These are phyloP conservation scores for Camponotus pennsylvanicus DNA, from an alignment of 1,140 invertebrate species.

Conservation along the genomic window DNA sequence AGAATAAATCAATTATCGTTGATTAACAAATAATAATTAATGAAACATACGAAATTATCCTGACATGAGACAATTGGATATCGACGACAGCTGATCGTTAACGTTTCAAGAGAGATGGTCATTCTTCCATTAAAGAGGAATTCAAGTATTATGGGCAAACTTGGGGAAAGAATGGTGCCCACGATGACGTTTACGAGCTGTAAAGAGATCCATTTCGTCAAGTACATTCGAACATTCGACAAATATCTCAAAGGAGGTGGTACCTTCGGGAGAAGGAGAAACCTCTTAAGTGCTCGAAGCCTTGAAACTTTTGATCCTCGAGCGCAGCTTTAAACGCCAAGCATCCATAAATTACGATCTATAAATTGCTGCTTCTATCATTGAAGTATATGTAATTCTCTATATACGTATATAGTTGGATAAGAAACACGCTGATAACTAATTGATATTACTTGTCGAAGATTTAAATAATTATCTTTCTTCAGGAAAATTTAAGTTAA, in stretches of 20 bases:
- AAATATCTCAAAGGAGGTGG: conserved; percentile 71
- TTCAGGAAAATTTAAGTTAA: background rate
- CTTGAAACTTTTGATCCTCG: conserved; percentile 66
- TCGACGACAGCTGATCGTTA: conserved; percentile 29
- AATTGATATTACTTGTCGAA: conserved; percentile 10
- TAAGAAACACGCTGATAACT: background rate
- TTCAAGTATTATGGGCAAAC: conserved; percentile 68
- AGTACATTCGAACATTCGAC: conserved; percentile 73
- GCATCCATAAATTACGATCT: conserved; percentile 65
- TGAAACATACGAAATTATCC: background rate
- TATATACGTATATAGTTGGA: background rate
- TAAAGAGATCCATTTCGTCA: conserved; percentile 76
- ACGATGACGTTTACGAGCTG: conserved; percentile 69
- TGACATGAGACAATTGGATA: conserved; percentile 12
- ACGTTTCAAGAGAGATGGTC: conserved; percentile 58
- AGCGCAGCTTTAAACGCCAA: conserved; percentile 45
- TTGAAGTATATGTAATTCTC: background rate
- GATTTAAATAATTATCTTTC: background rate
- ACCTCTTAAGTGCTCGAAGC: conserved; percentile 65
- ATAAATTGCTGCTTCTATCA: conserved; percentile 46
- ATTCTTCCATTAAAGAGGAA: conserved; percentile 60
- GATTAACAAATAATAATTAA: background rate
- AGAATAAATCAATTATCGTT: background rate
- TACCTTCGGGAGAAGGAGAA: conserved; percentile 63
- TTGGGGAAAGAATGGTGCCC: conserved; percentile 65